phyloP scores from a whole-genome alignment of 1,140 invertebrate genomes.

The Uloborus diversus region DNA sequence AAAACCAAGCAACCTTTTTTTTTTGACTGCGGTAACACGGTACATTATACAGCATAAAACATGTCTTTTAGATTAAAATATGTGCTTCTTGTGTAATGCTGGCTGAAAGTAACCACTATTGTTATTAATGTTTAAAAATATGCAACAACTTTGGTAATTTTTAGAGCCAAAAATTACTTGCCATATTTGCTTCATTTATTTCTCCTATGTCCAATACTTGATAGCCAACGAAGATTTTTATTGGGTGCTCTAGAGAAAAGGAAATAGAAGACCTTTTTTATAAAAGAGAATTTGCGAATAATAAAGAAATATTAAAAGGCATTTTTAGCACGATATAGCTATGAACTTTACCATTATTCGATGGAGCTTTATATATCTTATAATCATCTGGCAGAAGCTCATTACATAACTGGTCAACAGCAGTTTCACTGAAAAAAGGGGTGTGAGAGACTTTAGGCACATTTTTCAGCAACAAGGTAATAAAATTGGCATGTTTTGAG shows the following conservation, averaged over 20 bases:
- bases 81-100: too few relatives aligned
- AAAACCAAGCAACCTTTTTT: too few relatives aligned
- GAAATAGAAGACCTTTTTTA: background rate
- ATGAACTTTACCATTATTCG: background rate
- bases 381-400: background rate
- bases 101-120: too few relatives aligned
- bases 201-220: background rate
- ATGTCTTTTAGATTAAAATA: too few relatives aligned
- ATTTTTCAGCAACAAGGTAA: too few relatives aligned
- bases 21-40: too few relatives aligned
- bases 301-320: background rate
- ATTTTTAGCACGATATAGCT: background rate
- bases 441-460: too few relatives aligned
- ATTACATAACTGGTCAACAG: background rate
- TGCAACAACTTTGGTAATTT: too few relatives aligned
- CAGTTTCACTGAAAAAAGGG: background rate
- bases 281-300: background rate
- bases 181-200: background rate
- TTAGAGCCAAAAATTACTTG: too few relatives aligned
- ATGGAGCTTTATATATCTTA: background rate
- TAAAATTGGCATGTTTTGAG: too few relatives aligned
- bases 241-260: background rate
- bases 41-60: too few relatives aligned
- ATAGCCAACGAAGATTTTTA: background rate
- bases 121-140: too few relatives aligned